phyloP scores from a whole-genome alignment of 1,140 invertebrate species.

The Tribolium madens region DNA sequence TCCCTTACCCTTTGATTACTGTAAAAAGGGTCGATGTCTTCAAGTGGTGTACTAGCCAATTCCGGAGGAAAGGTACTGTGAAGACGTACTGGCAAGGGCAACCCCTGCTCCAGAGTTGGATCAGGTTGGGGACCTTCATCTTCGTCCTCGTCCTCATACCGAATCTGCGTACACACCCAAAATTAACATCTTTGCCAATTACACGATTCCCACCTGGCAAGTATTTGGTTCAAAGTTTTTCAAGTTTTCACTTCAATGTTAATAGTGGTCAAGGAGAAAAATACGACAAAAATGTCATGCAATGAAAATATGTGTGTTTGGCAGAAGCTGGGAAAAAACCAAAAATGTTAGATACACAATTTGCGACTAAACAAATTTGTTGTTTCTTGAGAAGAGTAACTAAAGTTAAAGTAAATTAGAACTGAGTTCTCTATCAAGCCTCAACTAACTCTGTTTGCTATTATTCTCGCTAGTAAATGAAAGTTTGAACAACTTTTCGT shows the following conservation, averaged over 20 bases:
- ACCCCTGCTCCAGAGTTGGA: conserved; percentile 91
- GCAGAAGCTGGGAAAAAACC: neutral
- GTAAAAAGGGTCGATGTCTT: conserved; percentile 95
- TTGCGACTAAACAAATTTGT: conserved; percentile 8
- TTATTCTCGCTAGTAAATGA: neutral
- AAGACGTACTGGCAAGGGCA: conserved; percentile 88
- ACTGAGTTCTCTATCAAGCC: conserved; percentile 7
- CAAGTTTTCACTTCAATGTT: neutral
- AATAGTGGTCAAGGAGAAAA: neutral
- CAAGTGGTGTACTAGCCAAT: conserved; percentile 91
- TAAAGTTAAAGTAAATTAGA: conserved; percentile 17
- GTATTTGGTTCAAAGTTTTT: neutral
- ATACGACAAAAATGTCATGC: neutral
- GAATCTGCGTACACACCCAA: conserved; percentile 73
- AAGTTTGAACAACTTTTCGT: neutral
- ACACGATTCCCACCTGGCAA: neutral
- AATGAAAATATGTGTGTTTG: neutral
- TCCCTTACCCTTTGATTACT: conserved; percentile 87
- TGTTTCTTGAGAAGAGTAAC: neutral
- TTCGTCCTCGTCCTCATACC: conserved; percentile 95
- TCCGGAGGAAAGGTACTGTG: conserved; percentile 91
- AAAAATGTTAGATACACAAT: too few species aligned
- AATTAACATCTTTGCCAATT: neutral
- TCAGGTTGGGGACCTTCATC: conserved; percentile 95
- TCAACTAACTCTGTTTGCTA: conserved; percentile 15